Base-by-base conservation (phyloP, 2,113 vertebrate species). In the Puntigrus tetrazona region DNA sequence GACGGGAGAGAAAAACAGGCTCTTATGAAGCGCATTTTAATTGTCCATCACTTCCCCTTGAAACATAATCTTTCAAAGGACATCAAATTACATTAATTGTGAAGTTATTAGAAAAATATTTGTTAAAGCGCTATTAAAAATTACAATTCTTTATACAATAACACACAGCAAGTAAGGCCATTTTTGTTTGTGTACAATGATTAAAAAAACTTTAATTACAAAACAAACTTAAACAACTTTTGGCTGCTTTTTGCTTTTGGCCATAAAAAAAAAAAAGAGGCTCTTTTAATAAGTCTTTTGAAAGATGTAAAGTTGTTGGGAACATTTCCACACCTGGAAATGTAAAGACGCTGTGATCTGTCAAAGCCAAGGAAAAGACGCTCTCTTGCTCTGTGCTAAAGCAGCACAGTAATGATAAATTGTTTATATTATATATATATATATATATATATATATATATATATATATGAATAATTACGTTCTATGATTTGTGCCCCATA, bases 391-490 rank as follows among this genome's bases (percentile, higher is more conserved):
- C 41, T 27, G n/a, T 78, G 36, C 59, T 36, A 78, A 72, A 78
- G 41, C 63, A 84, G 41, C 72, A 47, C 45, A 63, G 59, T 87
- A 84, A 84, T 73, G 74, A 27, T 85, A n/a, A n/a, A n/a, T n/a
- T n/a, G n/a, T n/a, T n/a, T n/a, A n/a, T n/a, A n/a, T n/a, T n/a
- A n/a, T n/a, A n/a, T n/a, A n/a, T n/a, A n/a, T n/a, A n/a, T n/a
- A n/a, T n/a, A n/a, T n/a, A n/a, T n/a, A n/a, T n/a, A n/a, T n/a
- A n/a, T n/a, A n/a, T n/a, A n/a, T n/a, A n/a, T n/a, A n/a, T n/a
- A n/a, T n/a, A n/a, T n/a, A n/a, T n/a, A n/a, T n/a, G n/a, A n/a
- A n/a, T n/a, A n/a, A n/a, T n/a, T n/a, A n/a, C n/a, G n/a, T n/a
- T n/a, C n/a, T n/a, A n/a, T n/a, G n/a, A n/a, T n/a, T n/a, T n/a